These are phyloP conservation scores for Chiroxiphia lanceolata DNA, from an alignment of 2,797 vertebrate genomes.

Conservation along the genomic window DNA sequence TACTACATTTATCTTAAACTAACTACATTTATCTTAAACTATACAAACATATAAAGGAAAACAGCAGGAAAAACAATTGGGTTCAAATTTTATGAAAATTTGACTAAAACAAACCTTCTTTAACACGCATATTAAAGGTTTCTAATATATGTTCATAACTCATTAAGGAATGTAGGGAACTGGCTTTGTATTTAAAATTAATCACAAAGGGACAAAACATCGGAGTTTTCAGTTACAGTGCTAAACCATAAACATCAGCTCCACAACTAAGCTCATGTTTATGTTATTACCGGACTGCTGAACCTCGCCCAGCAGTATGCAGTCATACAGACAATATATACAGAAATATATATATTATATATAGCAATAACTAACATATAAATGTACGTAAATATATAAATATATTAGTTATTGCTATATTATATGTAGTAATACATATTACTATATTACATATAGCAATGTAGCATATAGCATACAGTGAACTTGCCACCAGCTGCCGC, in stretches of 20 bases:
- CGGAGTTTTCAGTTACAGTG: background rate
- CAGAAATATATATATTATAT: background rate
- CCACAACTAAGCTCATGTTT: background rate
- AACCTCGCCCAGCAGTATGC: fast-evolving
- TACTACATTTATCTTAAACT: background rate
- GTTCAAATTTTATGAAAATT: background rate
- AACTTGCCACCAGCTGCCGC: too few species aligned
- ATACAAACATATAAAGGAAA: background rate
- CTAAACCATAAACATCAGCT: background rate
- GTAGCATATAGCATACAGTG: too few species aligned
- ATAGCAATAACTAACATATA: background rate
- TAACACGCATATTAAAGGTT: background rate
- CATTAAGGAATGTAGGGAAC: fast-evolving
- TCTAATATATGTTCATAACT: background rate
- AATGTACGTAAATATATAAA: background rate
- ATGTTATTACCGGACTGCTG: background rate
- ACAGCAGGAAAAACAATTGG: fast-evolving
- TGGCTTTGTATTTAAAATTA: background rate
- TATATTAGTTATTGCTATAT: background rate
- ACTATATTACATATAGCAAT: too few species aligned
- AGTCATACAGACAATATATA: background rate
- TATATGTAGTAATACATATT: too few species aligned
- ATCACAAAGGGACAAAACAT: background rate
- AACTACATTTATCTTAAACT: background rate
- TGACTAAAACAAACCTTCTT: background rate